Conservation (phyloP, 30 jellyfish, hydroid and myxozoan species). For the Nemopilema nomurai region DNA sequence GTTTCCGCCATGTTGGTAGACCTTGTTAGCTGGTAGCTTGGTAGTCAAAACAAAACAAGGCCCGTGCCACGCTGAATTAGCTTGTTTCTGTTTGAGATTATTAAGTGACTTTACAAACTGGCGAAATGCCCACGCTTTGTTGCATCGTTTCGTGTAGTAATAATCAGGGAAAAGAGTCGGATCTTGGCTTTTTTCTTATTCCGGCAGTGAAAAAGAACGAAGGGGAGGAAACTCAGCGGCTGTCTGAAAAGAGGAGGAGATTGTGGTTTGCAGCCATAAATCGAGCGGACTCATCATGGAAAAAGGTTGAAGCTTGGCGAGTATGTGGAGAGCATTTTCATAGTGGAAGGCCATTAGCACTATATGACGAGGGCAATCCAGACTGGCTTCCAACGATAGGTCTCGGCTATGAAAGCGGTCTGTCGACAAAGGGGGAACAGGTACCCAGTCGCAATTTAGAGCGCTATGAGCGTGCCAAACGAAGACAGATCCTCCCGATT, state of each 20-base stretch:
- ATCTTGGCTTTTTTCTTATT: constrained; percentile 10
- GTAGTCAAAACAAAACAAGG: too few relatives aligned
- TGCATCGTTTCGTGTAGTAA: constrained; percentile 29
- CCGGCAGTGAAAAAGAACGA: constrained; percentile 4
- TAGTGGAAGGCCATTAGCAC: constrained; percentile 30
- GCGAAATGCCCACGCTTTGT: constrained; percentile 10
- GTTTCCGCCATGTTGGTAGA: too few relatives aligned
- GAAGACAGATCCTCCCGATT: constrained; percentile 4
- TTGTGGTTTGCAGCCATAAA: constrained; percentile 31
- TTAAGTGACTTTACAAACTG: too few relatives aligned
- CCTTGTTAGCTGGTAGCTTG: too few relatives aligned
- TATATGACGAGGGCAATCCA: constrained; percentile 16
- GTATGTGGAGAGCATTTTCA: constrained; percentile 9
- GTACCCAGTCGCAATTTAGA: constrained; percentile 3
- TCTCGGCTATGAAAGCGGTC: constrained; percentile 37
- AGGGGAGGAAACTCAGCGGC: not conserved
- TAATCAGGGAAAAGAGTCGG: constrained; percentile 14
- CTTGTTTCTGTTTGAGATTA: too few relatives aligned
- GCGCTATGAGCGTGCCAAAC: constrained; percentile 7
- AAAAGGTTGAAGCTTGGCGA: constrained; percentile 12
- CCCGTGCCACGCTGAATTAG: too few relatives aligned
- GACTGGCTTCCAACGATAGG: constrained; percentile 40
- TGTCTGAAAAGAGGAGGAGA: constrained; percentile 12
- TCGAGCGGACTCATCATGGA: constrained; percentile 14
- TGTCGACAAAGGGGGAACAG: constrained; percentile 1